Conservation (phyloP, 2,113 vertebrate species). For the Scopus umbretta region DNA sequence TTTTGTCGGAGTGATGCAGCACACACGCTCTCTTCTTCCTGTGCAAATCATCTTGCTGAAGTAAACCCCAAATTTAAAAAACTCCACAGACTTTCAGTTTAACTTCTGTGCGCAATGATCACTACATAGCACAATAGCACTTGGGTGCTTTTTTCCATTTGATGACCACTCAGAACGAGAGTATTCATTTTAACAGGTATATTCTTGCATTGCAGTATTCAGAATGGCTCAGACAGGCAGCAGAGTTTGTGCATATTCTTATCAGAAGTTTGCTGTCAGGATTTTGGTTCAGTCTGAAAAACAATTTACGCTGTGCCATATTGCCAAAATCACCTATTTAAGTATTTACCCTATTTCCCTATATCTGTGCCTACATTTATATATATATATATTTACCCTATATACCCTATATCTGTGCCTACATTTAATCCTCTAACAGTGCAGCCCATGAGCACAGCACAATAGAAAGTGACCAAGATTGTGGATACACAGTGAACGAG, state of each 20-base stretch:
- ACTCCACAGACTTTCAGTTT: background rate
- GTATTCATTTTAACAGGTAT: background rate
- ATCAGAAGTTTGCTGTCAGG: background rate
- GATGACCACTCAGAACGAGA: background rate
- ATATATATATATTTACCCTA: background rate
- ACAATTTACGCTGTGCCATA: background rate
- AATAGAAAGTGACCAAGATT: background rate
- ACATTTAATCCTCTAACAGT: background rate
- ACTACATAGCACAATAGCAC: rapidly evolving
- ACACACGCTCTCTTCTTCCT: background rate
- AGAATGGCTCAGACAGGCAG: background rate
- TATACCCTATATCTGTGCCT: background rate
- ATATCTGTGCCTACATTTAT: background rate
- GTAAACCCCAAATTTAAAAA: background rate
- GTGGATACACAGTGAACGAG: background rate
- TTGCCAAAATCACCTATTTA: background rate
- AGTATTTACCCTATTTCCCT: background rate
- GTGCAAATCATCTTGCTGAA: background rate
- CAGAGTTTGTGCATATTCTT: background rate
- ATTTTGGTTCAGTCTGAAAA: background rate
- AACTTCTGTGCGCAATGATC: background rate
- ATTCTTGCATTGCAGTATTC: background rate
- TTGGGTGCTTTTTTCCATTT: background rate
- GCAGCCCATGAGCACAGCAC: background rate
- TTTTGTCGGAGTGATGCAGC: conserved; percentile 61